Conservation (phyloP, 2,113 vertebrate species). For the Caranx melampygus region DNA sequence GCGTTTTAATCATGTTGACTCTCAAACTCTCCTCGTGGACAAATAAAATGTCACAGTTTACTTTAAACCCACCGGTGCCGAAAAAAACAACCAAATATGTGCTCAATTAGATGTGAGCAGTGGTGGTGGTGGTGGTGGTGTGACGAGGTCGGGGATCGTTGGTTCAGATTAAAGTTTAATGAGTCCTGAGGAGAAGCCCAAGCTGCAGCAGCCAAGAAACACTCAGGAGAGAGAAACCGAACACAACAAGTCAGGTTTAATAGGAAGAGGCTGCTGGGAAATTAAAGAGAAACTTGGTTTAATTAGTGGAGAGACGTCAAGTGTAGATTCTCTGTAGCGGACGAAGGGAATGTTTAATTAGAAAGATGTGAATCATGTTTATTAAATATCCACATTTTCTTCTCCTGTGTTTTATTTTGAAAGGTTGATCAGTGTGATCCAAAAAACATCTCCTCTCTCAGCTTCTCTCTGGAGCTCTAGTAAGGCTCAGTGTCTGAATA, state of each 20-base stretch:
- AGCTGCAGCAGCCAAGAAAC: neutral
- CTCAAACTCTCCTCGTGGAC: neutral
- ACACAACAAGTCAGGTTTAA: neutral
- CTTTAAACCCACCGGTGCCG: neutral
- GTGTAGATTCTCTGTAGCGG: neutral
- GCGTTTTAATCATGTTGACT: constrained; percentile 26
- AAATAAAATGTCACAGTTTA: constrained; percentile 28
- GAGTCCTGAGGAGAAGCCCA: constrained; percentile 12
- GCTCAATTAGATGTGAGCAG: constrained; percentile 7
- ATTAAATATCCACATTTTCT: too few relatives aligned
- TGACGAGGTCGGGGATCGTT: neutral
- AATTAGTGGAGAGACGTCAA: neutral
- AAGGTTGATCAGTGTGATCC: too few relatives aligned
- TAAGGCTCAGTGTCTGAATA: too few relatives aligned
- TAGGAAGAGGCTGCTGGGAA: neutral
- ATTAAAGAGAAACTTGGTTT: neutral
- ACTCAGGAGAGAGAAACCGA: neutral
- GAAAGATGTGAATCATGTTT: too few relatives aligned
- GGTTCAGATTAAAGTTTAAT: constrained; percentile 44
- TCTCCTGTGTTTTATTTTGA: too few relatives aligned
- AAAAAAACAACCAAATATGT: constrained; percentile 18
- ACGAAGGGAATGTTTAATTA: too few relatives aligned
- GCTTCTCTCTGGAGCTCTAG: too few relatives aligned
- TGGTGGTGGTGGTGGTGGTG: neutral
- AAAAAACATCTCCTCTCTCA: too few relatives aligned